Percentiles rank a stretch among this genome's conserved stretches.
These are phyloP conservation scores for Gasteruption jaculator DNA, from an alignment of 2,888 invertebrate species.

Conservation along the genomic window DNA sequence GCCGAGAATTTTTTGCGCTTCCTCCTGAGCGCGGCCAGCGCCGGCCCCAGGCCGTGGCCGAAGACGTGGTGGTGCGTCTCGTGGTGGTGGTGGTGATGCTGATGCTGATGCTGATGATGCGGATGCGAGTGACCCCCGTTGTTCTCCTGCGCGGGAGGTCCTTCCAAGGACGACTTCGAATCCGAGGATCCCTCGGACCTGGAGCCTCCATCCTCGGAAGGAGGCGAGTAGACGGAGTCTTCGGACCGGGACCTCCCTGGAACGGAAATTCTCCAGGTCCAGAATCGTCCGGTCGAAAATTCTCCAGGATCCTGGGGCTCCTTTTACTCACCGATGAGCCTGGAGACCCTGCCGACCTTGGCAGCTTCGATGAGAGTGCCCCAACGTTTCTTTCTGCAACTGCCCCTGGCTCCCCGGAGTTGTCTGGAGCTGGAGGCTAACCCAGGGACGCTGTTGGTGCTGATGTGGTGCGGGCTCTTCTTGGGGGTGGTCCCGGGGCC, in stretches of 20 bases:
- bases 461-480: constrained; percentile 50
- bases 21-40: constrained; percentile 71
- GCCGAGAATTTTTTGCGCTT: constrained; percentile 82
- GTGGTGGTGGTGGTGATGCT: constrained; percentile 32
- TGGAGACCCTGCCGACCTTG: constrained; percentile 73
- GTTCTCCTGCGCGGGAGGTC: constrained; percentile 24
- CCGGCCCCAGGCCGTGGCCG: constrained; percentile 45
- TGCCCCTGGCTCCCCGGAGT: constrained; percentile 30
- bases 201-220: constrained; percentile 67
- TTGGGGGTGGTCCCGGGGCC: constrained; percentile 54
- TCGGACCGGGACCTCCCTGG: constrained; percentile 64
- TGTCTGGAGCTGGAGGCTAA: constrained; percentile 33
- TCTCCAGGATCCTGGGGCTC: background rate
- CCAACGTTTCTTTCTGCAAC: constrained; percentile 71
- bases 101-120: constrained; percentile 31
- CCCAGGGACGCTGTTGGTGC: constrained; percentile 46
- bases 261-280: constrained; percentile 1
- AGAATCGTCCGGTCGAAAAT: background rate
- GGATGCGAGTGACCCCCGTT: constrained; percentile 33
- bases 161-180: constrained; percentile 64
- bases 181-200: constrained; percentile 63
- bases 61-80: constrained; percentile 45
- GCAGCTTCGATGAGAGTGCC: constrained; percentile 85
- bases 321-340: constrained; percentile 62
- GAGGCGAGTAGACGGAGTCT: constrained; percentile 72